Evolutionary conservation across 2,797 vertebrate genomes (phyloP).

Genomic region (Leptoclinus maculatus): DNA sequence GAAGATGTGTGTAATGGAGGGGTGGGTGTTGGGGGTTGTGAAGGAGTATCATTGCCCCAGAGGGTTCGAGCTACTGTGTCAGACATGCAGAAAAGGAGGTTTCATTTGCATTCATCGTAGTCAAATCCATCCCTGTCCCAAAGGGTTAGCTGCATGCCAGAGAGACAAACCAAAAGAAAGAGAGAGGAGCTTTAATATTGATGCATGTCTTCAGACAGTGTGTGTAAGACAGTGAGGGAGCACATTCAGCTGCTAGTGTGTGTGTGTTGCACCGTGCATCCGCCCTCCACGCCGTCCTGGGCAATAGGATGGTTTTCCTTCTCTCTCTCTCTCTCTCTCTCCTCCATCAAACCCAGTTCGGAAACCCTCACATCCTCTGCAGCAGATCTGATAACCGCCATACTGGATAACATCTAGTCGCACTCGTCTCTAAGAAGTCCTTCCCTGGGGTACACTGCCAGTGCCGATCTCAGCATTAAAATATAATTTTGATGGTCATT

Average conservation of each 20-base stretch:
- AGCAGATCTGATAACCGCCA: slow-evolving; percentile 75
- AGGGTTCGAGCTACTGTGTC: slow-evolving; percentile 47
- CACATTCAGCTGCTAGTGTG: slow-evolving; percentile 3
- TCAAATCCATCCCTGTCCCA: slow-evolving; percentile 49
- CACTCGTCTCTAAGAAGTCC: slow-evolving; percentile 68
- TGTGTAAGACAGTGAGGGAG: slow-evolving; percentile 1
- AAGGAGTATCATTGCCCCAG: slow-evolving; percentile 25
- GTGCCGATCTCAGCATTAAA: slow-evolving; percentile 76
- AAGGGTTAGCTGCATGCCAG: slow-evolving; percentile 31
- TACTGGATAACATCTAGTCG: slow-evolving; percentile 71
- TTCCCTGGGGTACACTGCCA: slow-evolving; percentile 68
- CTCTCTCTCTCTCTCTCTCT: slow-evolving; percentile 10
- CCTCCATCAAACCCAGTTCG: slow-evolving; percentile 37
- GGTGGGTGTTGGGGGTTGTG: neutral
- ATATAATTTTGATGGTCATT: slow-evolving; percentile 78
- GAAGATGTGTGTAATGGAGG: slow-evolving; percentile 40
- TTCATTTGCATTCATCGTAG: slow-evolving; percentile 59
- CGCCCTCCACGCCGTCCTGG: slow-evolving; percentile 21
- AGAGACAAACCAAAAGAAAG: slow-evolving; percentile 38
- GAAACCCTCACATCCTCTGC: slow-evolving; percentile 61
- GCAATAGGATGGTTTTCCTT: slow-evolving; percentile 28
- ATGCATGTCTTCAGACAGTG: slow-evolving; percentile 45
- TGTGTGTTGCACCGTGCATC: slow-evolving; percentile 8
- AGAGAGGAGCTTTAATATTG: slow-evolving; percentile 48
- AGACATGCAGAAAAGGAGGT: slow-evolving; percentile 50